These are phyloP conservation scores for Melieria picta DNA, from an alignment of 2,888 invertebrate genomes.

Conservation along the genomic window DNA sequence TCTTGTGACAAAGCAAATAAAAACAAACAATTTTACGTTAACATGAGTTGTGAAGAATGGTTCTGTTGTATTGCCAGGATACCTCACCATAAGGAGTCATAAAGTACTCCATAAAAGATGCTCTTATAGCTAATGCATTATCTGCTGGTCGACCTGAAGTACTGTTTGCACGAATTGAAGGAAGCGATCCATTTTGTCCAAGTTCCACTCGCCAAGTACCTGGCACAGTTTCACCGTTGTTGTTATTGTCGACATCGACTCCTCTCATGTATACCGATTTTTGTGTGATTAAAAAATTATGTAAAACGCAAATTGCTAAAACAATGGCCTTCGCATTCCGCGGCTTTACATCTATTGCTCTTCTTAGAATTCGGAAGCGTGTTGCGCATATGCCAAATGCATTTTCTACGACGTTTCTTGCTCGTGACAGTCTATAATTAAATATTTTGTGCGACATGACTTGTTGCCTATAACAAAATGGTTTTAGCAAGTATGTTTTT, in stretches of 20 bases:
- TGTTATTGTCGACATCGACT: neutral
- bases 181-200: no score
- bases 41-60: no score
- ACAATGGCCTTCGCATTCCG: constrained; percentile 32
- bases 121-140: no score
- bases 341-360: constrained; percentile 42
- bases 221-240: no score
- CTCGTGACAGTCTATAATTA: constrained; percentile 38
- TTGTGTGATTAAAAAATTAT: constrained; percentile 37
- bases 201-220: no score
- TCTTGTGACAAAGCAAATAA: no score
- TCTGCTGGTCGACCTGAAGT: no score
- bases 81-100: no score
- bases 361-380: constrained; percentile 49
- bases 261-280: neutral
- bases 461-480: constrained; percentile 17
- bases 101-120: no score
- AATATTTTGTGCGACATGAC: constrained; percentile 10
- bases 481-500: neutral
- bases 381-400: constrained; percentile 46
- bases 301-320: constrained; percentile 38
- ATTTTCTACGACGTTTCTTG: constrained; percentile 40
- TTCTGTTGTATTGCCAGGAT: no score
- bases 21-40: no score
- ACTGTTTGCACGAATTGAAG: no score